A percentile compares a stretch with the other conserved stretches of the same genome.
phyloP scores from a whole-genome alignment of 2,888 invertebrate species.

The Sphecodes monilicornis region DNA sequence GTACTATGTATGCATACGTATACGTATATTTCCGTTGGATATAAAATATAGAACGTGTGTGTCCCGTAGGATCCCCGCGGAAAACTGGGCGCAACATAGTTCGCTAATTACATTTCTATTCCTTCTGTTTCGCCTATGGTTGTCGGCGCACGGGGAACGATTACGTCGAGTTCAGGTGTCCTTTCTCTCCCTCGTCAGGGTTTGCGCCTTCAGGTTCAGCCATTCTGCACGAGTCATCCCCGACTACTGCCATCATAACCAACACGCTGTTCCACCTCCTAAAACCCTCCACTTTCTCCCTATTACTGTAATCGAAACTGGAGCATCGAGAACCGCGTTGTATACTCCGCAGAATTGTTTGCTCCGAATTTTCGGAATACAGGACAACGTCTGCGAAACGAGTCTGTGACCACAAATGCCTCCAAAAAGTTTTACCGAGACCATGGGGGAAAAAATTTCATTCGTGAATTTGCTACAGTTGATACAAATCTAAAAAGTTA shows the following conservation, averaged over 20 bases:
- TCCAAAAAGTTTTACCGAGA: not conserved
- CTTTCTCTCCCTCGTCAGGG: conserved; percentile 46
- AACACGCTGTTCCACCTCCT: conserved; percentile 8
- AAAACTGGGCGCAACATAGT: not conserved
- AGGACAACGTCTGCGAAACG: not conserved
- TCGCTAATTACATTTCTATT: conserved; percentile 19
- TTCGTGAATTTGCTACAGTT: not conserved
- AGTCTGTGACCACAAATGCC: not conserved
- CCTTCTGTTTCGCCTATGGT: conserved; percentile 30
- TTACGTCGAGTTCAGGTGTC: conserved; percentile 53
- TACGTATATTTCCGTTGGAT: not conserved
- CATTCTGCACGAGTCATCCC: conserved; percentile 47
- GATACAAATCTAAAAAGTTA: no score
- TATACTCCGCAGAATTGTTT: not conserved
- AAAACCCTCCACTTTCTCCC: not conserved
- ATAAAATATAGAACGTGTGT: not conserved
- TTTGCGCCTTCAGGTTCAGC: conserved; percentile 49
- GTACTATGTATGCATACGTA: not conserved
- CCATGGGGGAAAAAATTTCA: not conserved
- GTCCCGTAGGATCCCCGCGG: not conserved
- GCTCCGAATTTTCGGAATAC: not conserved
- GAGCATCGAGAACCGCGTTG: not conserved
- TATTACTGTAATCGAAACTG: conserved; percentile 13
- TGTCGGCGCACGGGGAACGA: conserved; percentile 33
- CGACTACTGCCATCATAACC: conserved; percentile 26